Evolutionary conservation across 2,888 invertebrate genomes (phyloP).

Genomic region (Ophion slaviceki): DNA sequence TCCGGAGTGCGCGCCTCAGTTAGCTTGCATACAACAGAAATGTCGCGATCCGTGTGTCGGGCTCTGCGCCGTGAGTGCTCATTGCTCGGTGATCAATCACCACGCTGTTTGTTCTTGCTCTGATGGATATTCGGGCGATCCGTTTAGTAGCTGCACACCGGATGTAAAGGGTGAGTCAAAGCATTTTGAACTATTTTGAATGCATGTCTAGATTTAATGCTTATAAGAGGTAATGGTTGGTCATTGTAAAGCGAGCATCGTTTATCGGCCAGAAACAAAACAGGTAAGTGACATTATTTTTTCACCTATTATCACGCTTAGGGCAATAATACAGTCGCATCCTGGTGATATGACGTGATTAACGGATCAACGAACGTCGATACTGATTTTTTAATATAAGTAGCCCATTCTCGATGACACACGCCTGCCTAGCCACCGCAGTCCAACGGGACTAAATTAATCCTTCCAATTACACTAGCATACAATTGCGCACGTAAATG

Average conservation of each 20-base stretch:
- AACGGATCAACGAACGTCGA: slow-evolving; percentile 23
- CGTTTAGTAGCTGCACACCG: slow-evolving; percentile 83
- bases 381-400: slow-evolving; percentile 14
- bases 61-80: slow-evolving; percentile 85
- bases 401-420: slow-evolving; percentile 66
- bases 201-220: slow-evolving; percentile 35
- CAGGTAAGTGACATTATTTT: slow-evolving; percentile 56
- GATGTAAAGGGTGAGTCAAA: slow-evolving; percentile 68
- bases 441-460: slow-evolving; percentile 12
- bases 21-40: slow-evolving; percentile 86
- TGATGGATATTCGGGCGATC: slow-evolving; percentile 85
- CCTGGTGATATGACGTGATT: slow-evolving; percentile 52
- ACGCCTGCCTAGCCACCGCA: slow-evolving; percentile 61
- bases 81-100: slow-evolving; percentile 86
- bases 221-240: slow-evolving; percentile 46
- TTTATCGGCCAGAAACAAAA: not conserved
- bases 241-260: slow-evolving; percentile 32
- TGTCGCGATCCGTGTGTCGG: slow-evolving; percentile 87
- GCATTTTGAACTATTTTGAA: not conserved
- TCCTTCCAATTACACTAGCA: slow-evolving; percentile 31
- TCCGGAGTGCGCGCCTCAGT: slow-evolving; percentile 85
- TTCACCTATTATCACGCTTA: slow-evolving; percentile 31
- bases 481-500: slow-evolving; percentile 35
- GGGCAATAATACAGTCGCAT: slow-evolving; percentile 25
- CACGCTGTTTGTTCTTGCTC: slow-evolving; percentile 86